Evolutionary conservation across 2,888 invertebrate species (phyloP).

Genomic region (Syrphus vitripennis): DNA sequence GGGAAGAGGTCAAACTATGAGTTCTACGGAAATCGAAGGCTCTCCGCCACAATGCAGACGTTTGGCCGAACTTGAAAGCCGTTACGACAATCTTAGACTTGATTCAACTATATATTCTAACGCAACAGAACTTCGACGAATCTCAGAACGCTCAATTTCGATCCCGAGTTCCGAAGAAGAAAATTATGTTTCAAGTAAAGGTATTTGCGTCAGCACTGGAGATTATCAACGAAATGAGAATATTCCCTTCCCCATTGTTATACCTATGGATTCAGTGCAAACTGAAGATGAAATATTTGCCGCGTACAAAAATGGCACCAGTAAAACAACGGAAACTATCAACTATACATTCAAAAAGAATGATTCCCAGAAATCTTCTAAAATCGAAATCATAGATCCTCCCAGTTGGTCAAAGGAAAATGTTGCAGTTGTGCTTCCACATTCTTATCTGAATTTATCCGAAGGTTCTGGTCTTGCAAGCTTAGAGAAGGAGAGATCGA

Average conservation of each 20-base stretch:
- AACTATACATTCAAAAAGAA: constrained; percentile 81
- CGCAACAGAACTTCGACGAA: constrained; percentile 86
- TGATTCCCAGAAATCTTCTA: constrained; percentile 71
- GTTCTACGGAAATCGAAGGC: constrained; percentile 89
- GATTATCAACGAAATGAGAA: constrained; percentile 84
- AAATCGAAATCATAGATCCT: constrained; percentile 84
- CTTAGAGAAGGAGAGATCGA: constrained; percentile 89
- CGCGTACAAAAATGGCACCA: constrained; percentile 78
- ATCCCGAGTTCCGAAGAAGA: constrained; percentile 90
- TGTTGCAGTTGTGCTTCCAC: constrained; percentile 90
- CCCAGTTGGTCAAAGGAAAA: constrained; percentile 88
- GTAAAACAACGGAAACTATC: constrained; percentile 83
- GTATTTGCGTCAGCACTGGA: constrained; percentile 83
- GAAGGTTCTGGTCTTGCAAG: constrained; percentile 91
- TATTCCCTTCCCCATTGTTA: constrained; percentile 84
- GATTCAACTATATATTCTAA: constrained; percentile 84
- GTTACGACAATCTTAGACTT: constrained; percentile 85
- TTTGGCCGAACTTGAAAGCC: constrained; percentile 85
- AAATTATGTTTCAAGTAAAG: constrained; percentile 84
- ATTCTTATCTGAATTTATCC: constrained; percentile 90
- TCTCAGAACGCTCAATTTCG: constrained; percentile 88
- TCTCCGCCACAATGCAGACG: constrained; percentile 88
- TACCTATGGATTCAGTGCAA: constrained; percentile 77
- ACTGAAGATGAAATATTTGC: constrained; percentile 83
- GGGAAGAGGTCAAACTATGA: constrained; percentile 88